Evolutionary conservation across 1,140 invertebrate species (phyloP), one percentile per base, ranked within the genome.

Genomic region (Arion vulgaris): DNA sequence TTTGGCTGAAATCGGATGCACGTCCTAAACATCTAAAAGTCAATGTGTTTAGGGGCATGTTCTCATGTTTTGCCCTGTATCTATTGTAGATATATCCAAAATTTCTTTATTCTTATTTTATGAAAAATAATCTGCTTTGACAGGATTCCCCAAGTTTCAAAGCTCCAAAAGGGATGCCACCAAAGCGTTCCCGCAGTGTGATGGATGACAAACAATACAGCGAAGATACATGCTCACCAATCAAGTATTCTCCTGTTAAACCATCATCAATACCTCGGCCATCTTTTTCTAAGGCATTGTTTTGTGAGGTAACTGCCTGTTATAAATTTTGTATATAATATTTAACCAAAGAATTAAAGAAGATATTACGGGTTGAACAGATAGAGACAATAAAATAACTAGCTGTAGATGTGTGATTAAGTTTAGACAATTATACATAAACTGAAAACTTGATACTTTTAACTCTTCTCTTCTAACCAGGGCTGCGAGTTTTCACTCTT

Each of bases 191-290:
- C 15, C 39, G 51, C 28, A 73, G 69, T 49, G 1, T 74, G 45
- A 69, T 62, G 26, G 80, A 81, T 11, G 69, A 81, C 34, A 81
- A 74, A 62, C 80, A 73, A 15, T 74, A 11, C 71, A 81, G 71
- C 45, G 90, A 91, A 78, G 89, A 90, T 39, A 87, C 91, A 85
- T 88, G 93, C 92, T 82, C 93, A 91, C 83, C 90, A 38, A 87
- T 92, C 84, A 90, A 89, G 85, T 90, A 90, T 73, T 90, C 89
- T 45, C 88, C 88, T 23, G 86, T 87, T 26, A 90, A 90, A 80
- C 84, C 81, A 34, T 82, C 83, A 34, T 74, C 80, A 7, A 17
- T 73, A 23, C 41, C 45, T 13, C 34, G 71, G 17, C 80, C 80
- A 0, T 72, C 80, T 17, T 81, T 81, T 28, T 51, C 80, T 0